Conservation (phyloP, 2,113 vertebrate genomes). For the Dicrurus megarhynchus region DNA sequence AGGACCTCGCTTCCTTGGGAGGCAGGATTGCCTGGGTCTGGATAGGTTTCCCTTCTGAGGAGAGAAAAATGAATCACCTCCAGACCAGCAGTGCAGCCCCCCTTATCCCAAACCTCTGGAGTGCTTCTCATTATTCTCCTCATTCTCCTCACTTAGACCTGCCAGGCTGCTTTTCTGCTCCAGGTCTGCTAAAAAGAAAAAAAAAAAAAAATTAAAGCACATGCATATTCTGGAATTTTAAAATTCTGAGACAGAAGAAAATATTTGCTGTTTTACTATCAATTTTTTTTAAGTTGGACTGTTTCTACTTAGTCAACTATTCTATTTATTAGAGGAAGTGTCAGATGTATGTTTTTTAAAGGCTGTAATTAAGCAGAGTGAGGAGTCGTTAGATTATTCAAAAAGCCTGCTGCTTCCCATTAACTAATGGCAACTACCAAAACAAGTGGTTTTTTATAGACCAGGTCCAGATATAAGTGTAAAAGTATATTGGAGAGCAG, state of each 20-base stretch:
- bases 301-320: not conserved
- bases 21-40: not conserved
- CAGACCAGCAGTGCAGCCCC: not conserved
- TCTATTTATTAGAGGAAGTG: not conserved
- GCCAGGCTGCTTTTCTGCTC: not conserved
- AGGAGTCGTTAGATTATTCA: not conserved
- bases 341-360: not conserved
- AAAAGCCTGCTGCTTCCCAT: conserved; percentile 9
- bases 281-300: not conserved
- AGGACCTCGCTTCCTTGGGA: not conserved
- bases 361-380: conserved; percentile 23
- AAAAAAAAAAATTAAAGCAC: not conserved
- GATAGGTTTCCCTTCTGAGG: not conserved
- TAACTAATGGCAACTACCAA: conserved; percentile 1
- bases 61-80: not conserved
- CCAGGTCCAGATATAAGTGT: not conserved
- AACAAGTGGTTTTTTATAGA: not conserved
- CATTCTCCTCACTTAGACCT: not conserved
- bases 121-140: not conserved
- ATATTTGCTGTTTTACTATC: not conserved
- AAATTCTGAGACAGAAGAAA: not conserved
- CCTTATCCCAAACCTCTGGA: not conserved
- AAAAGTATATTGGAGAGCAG: not conserved
- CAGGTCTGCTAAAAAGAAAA: not conserved
- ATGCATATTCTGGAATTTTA: not conserved